Evolutionary conservation across 37 sponge, comb jelly and placozoan genomes (phyloP).

Genomic region (Geodia barretti): DNA sequence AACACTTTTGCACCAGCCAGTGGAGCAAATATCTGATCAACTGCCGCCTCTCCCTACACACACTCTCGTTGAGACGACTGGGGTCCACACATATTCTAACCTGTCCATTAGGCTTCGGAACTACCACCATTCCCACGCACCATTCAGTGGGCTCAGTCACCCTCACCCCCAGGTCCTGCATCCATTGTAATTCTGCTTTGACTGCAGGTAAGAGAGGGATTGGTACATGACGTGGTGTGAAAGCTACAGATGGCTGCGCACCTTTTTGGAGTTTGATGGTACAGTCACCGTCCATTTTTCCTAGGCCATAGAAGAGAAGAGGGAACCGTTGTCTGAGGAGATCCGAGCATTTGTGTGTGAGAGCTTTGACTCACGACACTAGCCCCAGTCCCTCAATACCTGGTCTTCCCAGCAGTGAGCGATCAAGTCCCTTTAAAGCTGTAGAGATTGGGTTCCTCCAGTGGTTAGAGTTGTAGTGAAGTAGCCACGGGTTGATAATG

Average conservation of each 20-base stretch:
- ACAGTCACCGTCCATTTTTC: conserved; percentile 22
- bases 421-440: background rate
- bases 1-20: conserved; percentile 33
- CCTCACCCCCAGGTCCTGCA: conserved; percentile 44
- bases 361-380: background rate
- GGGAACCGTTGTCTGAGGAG: background rate
- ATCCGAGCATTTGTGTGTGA: background rate
- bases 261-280: conserved; percentile 16
- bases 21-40: conserved; percentile 50
- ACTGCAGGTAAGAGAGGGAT: conserved; percentile 38
- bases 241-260: conserved; percentile 19
- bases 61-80: conserved; percentile 49
- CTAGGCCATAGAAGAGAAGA: conserved; percentile 29
- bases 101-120: conserved; percentile 24
- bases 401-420: conserved; percentile 25
- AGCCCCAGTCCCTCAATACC: conserved; percentile 27
- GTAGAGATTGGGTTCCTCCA: too few species aligned
- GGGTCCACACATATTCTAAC: conserved; percentile 60
- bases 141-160: conserved; percentile 39
- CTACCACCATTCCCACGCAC: conserved; percentile 62
- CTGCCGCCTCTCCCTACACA: conserved; percentile 44
- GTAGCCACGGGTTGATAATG: too few species aligned
- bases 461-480: too few species aligned
- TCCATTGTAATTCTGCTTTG: conserved; percentile 51
- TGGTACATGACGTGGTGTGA: conserved; percentile 40